A percentile compares a stretch with the other conserved stretches of the same genome.
phyloP scores from a whole-genome alignment of 2,888 invertebrate species.

The Hipparchia sbordonii region DNA sequence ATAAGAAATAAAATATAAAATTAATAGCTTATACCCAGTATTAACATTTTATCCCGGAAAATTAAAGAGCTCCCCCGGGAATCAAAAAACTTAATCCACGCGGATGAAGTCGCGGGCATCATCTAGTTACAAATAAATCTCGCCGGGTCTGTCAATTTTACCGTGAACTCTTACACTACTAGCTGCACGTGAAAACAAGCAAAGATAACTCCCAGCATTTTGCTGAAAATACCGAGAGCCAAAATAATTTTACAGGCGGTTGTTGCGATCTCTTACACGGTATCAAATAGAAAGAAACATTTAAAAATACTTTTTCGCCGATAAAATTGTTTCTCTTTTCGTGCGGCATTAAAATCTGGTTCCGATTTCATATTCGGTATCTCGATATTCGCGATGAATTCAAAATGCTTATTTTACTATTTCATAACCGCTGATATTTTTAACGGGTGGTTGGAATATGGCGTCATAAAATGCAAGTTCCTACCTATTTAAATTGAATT shows the following conservation, averaged over 20 bases:
- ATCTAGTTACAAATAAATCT: background rate
- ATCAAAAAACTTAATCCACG: too few relatives aligned
- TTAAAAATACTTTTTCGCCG: slow-evolving; percentile 5
- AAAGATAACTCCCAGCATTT: slow-evolving; percentile 33
- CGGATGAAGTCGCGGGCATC: background rate
- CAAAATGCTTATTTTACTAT: slow-evolving; percentile 15
- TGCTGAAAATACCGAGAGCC: slow-evolving; percentile 23
- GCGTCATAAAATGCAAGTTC: background rate
- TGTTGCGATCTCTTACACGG: slow-evolving; percentile 20
- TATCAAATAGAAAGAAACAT: slow-evolving; percentile 4
- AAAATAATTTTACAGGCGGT: slow-evolving; percentile 24
- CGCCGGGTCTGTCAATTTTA: background rate
- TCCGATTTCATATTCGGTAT: slow-evolving; percentile 15
- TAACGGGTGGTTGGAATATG: slow-evolving; percentile 5
- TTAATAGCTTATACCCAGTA: too few relatives aligned
- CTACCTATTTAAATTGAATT: background rate
- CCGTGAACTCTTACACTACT: slow-evolving; percentile 10
- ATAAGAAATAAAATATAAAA: too few relatives aligned
- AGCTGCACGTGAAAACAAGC: slow-evolving; percentile 32
- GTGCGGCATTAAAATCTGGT: slow-evolving; percentile 16
- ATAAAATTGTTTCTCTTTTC: slow-evolving; percentile 10
- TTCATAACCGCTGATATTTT: slow-evolving; percentile 6
- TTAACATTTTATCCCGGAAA: too few relatives aligned
- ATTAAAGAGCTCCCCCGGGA: too few relatives aligned
- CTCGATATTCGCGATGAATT: slow-evolving; percentile 11